A percentile compares a stretch with the other conserved stretches of the same genome.
These are phyloP conservation scores for Microchrysa polita DNA, from an alignment of 2,888 invertebrate genomes.

Conservation along the genomic window DNA sequence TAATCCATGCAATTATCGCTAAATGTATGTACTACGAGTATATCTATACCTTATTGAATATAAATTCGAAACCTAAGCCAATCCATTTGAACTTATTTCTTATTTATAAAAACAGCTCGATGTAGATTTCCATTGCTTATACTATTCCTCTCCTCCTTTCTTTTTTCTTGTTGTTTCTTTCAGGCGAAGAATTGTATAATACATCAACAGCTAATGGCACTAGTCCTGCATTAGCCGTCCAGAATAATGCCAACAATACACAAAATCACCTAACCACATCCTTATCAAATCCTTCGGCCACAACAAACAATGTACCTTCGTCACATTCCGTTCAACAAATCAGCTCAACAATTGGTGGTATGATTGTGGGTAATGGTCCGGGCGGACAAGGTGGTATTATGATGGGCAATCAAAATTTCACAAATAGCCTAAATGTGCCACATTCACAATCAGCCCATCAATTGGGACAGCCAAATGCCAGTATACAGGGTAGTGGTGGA, in stretches of 20 bases:
- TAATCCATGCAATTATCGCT: too few species aligned
- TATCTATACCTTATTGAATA: too few species aligned
- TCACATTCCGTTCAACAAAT: constrained; percentile 64
- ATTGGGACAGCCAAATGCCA: constrained; percentile 54
- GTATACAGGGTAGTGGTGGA: neutral
- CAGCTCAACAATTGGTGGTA: constrained; percentile 54
- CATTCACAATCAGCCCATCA: constrained; percentile 64
- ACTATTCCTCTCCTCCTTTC: too few species aligned
- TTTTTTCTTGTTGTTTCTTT: constrained; percentile 22
- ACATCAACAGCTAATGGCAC: constrained; percentile 58
- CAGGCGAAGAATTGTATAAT: constrained; percentile 63
- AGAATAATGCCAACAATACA: constrained; percentile 58
- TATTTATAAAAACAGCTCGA: too few species aligned
- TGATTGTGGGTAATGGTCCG: constrained; percentile 47
- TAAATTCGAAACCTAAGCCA: too few species aligned
- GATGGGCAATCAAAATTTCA: constrained; percentile 55
- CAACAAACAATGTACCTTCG: constrained; percentile 58
- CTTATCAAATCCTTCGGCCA: constrained; percentile 56
- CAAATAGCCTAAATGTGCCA: constrained; percentile 57
- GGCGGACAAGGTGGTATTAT: constrained; percentile 51
- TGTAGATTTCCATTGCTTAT: neutral
- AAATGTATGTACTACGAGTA: too few species aligned
- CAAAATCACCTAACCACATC: constrained; percentile 54
- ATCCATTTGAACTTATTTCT: too few species aligned
- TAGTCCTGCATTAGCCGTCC: constrained; percentile 62